These are phyloP conservation scores for Aurelia aurita complex sp. Pacific DNA, from an alignment of 30 jellyfish, hydroid and myxozoan species.

Conservation along the genomic window DNA sequence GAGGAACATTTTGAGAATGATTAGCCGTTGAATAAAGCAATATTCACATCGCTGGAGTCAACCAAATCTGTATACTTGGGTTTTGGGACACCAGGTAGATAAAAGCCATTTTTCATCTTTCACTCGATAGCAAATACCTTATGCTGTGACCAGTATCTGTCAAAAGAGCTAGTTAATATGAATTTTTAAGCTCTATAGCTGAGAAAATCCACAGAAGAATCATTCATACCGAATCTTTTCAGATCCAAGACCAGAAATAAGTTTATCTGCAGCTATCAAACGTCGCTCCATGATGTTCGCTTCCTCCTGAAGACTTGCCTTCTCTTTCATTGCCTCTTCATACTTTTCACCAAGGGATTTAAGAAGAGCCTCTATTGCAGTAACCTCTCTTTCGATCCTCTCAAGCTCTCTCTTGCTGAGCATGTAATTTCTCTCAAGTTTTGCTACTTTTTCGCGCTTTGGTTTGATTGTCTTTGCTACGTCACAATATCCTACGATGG, in stretches of 20 bases:
- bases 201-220: background rate
- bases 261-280: conserved; percentile 96
- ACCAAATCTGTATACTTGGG: too few relatives aligned
- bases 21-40: too few relatives aligned
- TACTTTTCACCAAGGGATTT: conserved; percentile 78
- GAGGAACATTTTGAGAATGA: too few relatives aligned
- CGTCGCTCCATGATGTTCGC: conserved; percentile 97
- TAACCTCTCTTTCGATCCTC: conserved; percentile 89
- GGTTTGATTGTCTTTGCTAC: conserved; percentile 97
- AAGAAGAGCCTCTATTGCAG: conserved; percentile 88
- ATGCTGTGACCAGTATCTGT: too few relatives aligned
- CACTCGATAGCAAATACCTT: too few relatives aligned
- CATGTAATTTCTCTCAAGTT: conserved; percentile 83
- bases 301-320: conserved; percentile 87
- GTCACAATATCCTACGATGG: conserved; percentile 95
- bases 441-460: conserved; percentile 93
- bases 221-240: conserved; percentile 83
- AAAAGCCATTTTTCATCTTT: too few relatives aligned
- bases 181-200: too few relatives aligned
- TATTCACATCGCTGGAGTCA: too few relatives aligned
- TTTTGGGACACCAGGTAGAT: too few relatives aligned
- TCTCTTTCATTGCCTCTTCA: conserved; percentile 91
- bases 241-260: conserved; percentile 96
- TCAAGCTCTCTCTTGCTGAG: conserved; percentile 95
- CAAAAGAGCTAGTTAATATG: too few relatives aligned